phyloP scores from a whole-genome alignment of 2,888 invertebrate genomes.

The Heliconius aoede region DNA sequence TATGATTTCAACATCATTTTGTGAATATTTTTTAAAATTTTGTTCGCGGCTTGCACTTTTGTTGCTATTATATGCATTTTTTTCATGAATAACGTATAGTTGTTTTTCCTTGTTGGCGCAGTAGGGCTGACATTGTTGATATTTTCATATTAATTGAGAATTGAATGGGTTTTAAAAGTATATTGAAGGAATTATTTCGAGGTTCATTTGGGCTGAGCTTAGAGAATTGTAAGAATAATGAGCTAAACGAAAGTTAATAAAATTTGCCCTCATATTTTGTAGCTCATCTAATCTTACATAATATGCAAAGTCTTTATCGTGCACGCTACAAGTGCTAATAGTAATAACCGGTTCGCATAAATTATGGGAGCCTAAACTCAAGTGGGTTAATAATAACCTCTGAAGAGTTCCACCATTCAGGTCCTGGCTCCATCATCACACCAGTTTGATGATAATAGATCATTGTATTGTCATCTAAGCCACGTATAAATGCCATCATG shows the following conservation, averaged over 20 bases:
- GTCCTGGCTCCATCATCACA: neutral
- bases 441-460: neutral
- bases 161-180: too few species aligned
- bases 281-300: too few species aligned
- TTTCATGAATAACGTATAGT: neutral
- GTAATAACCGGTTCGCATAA: too few species aligned
- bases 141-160: neutral
- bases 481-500: too few species aligned
- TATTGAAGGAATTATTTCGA: too few species aligned
- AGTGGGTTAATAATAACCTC: neutral
- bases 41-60: neutral
- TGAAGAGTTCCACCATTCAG: neutral
- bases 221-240: too few species aligned
- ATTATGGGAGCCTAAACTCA: too few species aligned
- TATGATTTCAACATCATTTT: constrained; percentile 1
- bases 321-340: neutral
- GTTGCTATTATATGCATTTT: neutral
- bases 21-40: constrained; percentile 7
- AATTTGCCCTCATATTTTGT: too few species aligned
- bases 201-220: too few species aligned
- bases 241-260: too few species aligned
- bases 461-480: too few species aligned
- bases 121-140: neutral
- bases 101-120: neutral
- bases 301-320: too few species aligned